Percentiles rank a stretch among this genome's conserved stretches.
Conservation (phyloP, 1,140 invertebrate genomes). For the Drosophila melanogaster region DNA sequence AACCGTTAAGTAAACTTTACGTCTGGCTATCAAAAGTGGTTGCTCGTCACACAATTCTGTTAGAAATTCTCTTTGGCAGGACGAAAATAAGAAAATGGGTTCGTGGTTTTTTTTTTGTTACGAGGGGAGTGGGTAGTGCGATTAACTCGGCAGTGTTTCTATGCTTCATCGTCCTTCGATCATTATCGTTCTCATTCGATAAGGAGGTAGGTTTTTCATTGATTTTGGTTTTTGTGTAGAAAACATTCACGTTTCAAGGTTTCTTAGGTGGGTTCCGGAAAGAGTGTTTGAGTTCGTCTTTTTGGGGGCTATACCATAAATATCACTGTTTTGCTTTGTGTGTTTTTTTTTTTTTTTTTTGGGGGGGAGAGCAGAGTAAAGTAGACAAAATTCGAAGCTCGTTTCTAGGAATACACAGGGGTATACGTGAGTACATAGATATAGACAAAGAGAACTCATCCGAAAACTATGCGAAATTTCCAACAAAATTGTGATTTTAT, state of each 20-base stretch:
- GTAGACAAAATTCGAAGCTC: conserved; percentile 62
- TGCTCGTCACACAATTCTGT: conserved; percentile 67
- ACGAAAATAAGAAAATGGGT: conserved; percentile 8
- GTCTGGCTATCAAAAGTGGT: conserved; percentile 60
- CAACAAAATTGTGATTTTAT: conserved; percentile 75
- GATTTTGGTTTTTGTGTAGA: conserved; percentile 67
- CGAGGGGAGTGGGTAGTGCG: conserved; percentile 56
- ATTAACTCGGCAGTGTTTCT: conserved; percentile 76
- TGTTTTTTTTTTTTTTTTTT: neutral
- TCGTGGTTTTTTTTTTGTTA: no score
- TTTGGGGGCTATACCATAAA: conserved; percentile 64
- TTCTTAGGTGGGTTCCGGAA: conserved; percentile 77
- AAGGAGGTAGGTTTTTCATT: conserved; percentile 78
- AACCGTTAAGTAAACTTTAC: conserved; percentile 57
- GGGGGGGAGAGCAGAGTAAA: conserved; percentile 46
- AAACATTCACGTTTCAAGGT: conserved; percentile 72
- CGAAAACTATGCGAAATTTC: conserved; percentile 54
- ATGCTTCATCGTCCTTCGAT: conserved; percentile 27
- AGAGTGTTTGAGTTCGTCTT: conserved; percentile 53
- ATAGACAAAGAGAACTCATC: conserved; percentile 25
- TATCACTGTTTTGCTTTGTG: conserved; percentile 73
- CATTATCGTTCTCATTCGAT: conserved; percentile 34
- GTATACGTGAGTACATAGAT: conserved; percentile 1
- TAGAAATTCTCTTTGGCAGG: conserved; percentile 60
- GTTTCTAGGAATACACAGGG: conserved; percentile 40